phyloP scores from a whole-genome alignment of 2,888 invertebrate species.

The Busseola fusca region DNA sequence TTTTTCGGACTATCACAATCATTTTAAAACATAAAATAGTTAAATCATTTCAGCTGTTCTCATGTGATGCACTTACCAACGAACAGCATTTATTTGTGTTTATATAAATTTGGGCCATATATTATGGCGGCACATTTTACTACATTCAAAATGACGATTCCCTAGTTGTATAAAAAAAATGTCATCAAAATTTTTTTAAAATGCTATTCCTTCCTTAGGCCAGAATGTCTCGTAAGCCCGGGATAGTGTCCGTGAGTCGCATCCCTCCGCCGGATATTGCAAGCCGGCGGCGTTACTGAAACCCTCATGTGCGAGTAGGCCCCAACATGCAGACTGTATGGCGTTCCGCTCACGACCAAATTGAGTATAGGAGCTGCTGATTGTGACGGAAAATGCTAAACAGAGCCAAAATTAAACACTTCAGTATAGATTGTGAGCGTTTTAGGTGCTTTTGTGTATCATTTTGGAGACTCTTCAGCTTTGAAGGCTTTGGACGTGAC shows the following conservation, averaged over 20 bases:
- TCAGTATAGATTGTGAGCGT: constrained; percentile 36
- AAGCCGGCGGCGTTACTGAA: constrained; percentile 47
- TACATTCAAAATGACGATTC: background rate
- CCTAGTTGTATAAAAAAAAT: too few species aligned
- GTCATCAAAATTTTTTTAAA: constrained; percentile 1
- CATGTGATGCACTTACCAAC: background rate
- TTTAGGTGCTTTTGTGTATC: constrained; percentile 47
- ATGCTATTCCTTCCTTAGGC: background rate
- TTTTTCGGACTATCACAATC: background rate
- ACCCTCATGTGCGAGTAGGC: constrained; percentile 40
- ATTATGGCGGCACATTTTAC: background rate
- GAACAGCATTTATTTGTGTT: background rate
- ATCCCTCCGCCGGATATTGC: constrained; percentile 60
- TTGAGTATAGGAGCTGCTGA: constrained; percentile 64
- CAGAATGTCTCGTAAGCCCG: constrained; percentile 8
- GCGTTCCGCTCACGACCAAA: constrained; percentile 64
- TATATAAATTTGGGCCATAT: background rate
- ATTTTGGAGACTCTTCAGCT: constrained; percentile 43
- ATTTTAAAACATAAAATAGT: background rate
- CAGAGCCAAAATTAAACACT: constrained; percentile 62
- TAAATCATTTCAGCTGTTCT: background rate
- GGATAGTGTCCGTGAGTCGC: constrained; percentile 32
- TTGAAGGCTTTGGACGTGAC: constrained; percentile 28
- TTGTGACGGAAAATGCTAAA: constrained; percentile 66
- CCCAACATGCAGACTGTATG: constrained; percentile 49